Conservation (phyloP, 2,113 vertebrate species). For the Ceyx margarethae region DNA sequence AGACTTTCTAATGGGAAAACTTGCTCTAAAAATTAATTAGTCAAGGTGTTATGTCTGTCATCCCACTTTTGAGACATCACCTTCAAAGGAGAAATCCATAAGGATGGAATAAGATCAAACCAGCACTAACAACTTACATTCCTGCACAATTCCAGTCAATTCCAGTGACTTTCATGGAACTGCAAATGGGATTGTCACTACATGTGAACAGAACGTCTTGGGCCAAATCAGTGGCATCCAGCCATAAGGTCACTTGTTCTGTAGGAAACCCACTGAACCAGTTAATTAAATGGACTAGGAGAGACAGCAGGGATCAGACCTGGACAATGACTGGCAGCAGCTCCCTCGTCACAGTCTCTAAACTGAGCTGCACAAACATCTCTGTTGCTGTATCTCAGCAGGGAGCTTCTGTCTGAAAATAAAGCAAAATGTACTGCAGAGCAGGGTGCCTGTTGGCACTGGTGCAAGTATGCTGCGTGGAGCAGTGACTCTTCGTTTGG, state of each 20-base stretch:
- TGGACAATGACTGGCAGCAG: not conserved
- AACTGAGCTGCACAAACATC: not conserved
- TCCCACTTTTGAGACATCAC: not conserved
- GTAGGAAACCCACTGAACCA: not conserved
- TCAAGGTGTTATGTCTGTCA: not conserved
- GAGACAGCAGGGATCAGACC: not conserved
- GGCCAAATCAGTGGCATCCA: not conserved
- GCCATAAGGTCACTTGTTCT: not conserved
- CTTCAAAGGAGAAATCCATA: not conserved
- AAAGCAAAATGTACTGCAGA: not conserved
- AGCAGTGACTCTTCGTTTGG: not conserved
- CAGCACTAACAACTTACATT: not conserved
- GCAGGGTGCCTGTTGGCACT: rapidly evolving
- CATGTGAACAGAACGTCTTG: rapidly evolving
- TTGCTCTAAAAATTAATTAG: not conserved
- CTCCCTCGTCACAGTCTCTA: not conserved
- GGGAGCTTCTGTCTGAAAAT: not conserved
- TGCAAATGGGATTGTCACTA: not conserved
- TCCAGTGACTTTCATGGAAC: not conserved
- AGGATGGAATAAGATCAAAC: not conserved
- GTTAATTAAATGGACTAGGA: not conserved
- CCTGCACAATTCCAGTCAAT: not conserved
- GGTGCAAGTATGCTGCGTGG: rapidly evolving
- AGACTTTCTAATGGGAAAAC: not conserved
- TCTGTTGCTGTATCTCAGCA: no score